These are phyloP conservation scores for Dolichomitus sp. DNA, from an alignment of 2,888 invertebrate genomes.

Conservation along the genomic window DNA sequence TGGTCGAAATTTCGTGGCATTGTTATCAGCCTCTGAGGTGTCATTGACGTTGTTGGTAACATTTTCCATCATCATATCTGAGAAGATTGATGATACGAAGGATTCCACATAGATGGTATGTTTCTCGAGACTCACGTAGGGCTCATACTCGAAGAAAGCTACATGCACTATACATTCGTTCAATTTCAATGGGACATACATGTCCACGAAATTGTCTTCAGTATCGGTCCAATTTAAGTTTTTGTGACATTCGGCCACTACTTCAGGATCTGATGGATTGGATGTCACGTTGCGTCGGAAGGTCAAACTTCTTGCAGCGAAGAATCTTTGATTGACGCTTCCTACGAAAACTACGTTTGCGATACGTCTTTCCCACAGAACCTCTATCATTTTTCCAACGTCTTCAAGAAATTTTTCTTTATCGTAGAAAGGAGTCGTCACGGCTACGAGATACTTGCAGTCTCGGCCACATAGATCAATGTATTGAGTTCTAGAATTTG, in stretches of 20 bases:
- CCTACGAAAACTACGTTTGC: constrained; percentile 71
- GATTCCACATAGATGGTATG: not conserved
- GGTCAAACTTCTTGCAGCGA: constrained; percentile 69
- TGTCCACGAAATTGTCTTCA: not conserved
- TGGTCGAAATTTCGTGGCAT: not conserved
- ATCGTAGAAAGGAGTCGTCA: constrained; percentile 61
- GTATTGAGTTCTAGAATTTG: constrained; percentile 36
- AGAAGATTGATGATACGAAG: not conserved
- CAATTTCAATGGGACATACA: constrained; percentile 52
- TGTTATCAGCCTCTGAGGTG: not conserved
- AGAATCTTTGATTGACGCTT: constrained; percentile 53
- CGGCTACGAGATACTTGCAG: constrained; percentile 71
- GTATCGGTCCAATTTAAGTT: constrained; percentile 40
- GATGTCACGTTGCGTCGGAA: constrained; percentile 59
- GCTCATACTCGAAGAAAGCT: constrained; percentile 70
- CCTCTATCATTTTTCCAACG: constrained; percentile 50
- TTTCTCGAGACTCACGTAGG: constrained; percentile 59
- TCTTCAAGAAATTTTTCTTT: constrained; percentile 71
- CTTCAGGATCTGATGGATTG: constrained; percentile 65
- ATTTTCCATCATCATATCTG: not conserved
- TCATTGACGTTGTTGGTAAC: not conserved
- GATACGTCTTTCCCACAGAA: constrained; percentile 70
- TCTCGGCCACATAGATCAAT: constrained; percentile 70
- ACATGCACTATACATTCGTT: constrained; percentile 67
- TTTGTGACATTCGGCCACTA: constrained; percentile 69